phyloP scores from a whole-genome alignment of 64 coral and sea anemone species.

The Hydrozoanthus tunicans region DNA sequence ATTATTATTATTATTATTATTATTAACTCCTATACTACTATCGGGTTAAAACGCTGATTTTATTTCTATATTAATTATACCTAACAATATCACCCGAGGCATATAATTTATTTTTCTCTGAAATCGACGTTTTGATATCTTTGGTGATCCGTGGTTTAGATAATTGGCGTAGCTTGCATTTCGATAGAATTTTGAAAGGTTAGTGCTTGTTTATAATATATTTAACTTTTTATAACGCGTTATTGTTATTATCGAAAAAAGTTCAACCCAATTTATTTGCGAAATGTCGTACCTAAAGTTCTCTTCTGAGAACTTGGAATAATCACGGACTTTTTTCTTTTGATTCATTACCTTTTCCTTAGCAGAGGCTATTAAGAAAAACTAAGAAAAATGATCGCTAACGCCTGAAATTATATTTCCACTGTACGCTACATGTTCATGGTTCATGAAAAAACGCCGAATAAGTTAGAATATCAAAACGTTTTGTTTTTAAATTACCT shows the following conservation, averaged over 20 bases:
- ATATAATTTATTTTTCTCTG: neutral
- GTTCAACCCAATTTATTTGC: neutral
- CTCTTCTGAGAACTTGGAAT: neutral
- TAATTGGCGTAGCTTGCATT: neutral
- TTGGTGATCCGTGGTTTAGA: neutral
- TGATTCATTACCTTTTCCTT: neutral
- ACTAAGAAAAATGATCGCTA: too few species aligned
- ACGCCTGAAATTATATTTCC: neutral
- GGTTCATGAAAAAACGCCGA: too few species aligned
- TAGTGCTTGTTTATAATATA: constrained; percentile 9
- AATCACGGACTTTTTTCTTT: constrained; percentile 25
- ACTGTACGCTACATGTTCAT: neutral
- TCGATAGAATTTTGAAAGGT: constrained; percentile 28
- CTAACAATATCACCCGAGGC: too few species aligned
- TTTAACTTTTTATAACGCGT: neutral
- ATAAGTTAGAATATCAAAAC: too few species aligned
- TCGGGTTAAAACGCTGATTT: too few species aligned
- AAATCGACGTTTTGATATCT: neutral
- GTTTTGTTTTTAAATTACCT: too few species aligned
- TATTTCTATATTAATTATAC: too few species aligned
- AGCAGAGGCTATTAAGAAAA: constrained; percentile 19
- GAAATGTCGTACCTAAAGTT: constrained; percentile 10
- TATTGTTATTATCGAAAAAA: constrained; percentile 28
- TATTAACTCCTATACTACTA: too few species aligned
- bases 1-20: too few species aligned